Conservation (phyloP, 1,140 invertebrate genomes). For the Trichonephila clavipes region DNA sequence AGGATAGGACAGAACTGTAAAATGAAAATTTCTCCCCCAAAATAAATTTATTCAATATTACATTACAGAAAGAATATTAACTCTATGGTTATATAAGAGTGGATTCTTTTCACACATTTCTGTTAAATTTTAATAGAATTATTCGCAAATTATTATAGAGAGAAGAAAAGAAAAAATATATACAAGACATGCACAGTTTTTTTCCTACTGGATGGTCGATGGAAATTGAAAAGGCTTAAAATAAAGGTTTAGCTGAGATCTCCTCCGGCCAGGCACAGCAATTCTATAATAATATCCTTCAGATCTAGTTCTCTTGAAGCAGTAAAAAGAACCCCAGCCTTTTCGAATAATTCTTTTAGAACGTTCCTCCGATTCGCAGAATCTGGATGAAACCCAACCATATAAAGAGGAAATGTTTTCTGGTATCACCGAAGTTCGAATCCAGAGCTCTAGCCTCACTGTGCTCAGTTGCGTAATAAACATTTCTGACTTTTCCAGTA, state of each 20-base stretch:
- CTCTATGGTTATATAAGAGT: neutral
- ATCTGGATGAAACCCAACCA: conserved; percentile 38
- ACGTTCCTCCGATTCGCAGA: neutral
- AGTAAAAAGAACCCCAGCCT: conserved; percentile 21
- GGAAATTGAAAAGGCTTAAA: conserved; percentile 17
- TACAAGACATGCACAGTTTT: too few species aligned
- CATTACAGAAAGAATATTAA: neutral
- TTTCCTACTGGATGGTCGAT: neutral
- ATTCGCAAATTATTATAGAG: neutral
- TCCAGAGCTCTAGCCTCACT: conserved; percentile 1
- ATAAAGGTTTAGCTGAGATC: neutral
- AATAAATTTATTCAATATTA: neutral
- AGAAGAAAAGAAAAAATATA: neutral
- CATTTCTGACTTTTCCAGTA: conserved; percentile 66
- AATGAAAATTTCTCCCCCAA: neutral
- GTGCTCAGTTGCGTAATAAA: conserved; percentile 59
- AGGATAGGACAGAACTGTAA: neutral
- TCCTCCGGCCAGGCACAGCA: neutral
- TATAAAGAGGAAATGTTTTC: conserved; percentile 43
- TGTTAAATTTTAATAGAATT: neutral
- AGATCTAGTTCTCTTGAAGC: conserved; percentile 12
- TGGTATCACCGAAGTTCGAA: conserved; percentile 41
- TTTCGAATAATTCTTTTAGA: conserved; percentile 44
- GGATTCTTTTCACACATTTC: neutral
- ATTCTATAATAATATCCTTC: conserved; percentile 27